These are phyloP conservation scores for Tetragonula clypearis DNA, from an alignment of 1,140 invertebrate genomes.

Conservation along the genomic window DNA sequence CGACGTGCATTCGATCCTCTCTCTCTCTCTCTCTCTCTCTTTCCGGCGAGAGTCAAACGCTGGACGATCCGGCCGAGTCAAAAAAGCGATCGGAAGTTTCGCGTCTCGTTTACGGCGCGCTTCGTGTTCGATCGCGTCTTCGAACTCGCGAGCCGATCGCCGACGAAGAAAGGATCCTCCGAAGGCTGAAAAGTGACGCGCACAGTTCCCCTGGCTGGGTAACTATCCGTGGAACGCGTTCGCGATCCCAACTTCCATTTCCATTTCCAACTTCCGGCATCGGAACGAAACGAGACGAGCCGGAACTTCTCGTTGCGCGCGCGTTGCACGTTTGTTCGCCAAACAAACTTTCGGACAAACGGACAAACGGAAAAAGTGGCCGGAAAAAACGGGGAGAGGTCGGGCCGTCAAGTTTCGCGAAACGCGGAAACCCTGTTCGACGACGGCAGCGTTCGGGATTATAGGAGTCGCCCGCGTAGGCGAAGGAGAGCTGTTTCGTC, in stretches of 20 bases:
- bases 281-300: neutral
- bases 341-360: constrained; percentile 18
- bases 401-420: constrained; percentile 13
- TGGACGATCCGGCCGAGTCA: neutral
- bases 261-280: neutral
- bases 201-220: neutral
- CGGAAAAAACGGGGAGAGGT: constrained; percentile 13
- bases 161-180: neutral
- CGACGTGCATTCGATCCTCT: neutral
- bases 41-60: neutral
- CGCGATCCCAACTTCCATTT: no score
- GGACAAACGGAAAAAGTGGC: neutral
- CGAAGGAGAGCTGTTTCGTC: neutral
- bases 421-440: neutral
- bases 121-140: neutral
- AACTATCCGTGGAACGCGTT: neutral
- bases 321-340: constrained; percentile 29
- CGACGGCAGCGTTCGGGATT: constrained; percentile 25
- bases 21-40: neutral
- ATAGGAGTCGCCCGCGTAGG: neutral
- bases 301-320: neutral
- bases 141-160: neutral
- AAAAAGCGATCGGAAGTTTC: neutral
- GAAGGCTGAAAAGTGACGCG: neutral
- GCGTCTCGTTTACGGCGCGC: no score